Evolutionary conservation across 1,140 invertebrate genomes (phyloP), one percentile per base, ranked within the genome.

Genomic region (Macrosteles quadrilineatus): DNA sequence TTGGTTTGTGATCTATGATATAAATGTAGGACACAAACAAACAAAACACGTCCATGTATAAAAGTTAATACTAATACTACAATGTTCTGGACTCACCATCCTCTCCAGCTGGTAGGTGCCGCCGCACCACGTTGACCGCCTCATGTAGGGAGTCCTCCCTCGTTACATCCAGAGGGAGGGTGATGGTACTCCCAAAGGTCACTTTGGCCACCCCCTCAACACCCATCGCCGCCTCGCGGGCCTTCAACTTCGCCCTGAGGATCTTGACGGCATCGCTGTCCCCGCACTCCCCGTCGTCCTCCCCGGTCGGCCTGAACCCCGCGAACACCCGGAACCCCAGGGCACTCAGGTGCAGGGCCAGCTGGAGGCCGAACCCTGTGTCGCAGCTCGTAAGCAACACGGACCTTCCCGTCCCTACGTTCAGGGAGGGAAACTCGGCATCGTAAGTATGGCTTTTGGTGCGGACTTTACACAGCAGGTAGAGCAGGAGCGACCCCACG

Each of bases 51-150:
- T n/a, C n/a, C n/a, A n/a, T n/a, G n/a, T n/a, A n/a, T n/a, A n/a
- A n/a, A n/a, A n/a, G n/a, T n/a, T n/a, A n/a, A n/a, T n/a, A n/a
- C n/a, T n/a, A n/a, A n/a, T n/a, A n/a, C n/a, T n/a, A n/a, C n/a
- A n/a, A n/a, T n/a, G n/a, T n/a, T n/a, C n/a, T n/a, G 32, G 1
- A 69, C 75, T 83, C 81, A 89, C 90, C 90, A 76, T 91, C 90
- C 81, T 93, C 90, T 43, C 91, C 90, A 23, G 91, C 91, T 65
- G 91, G 91, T 70, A 93, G 80, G 82, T 92, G 90, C 40, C 90
- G 87, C 21, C 91, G 86, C 68, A 92, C 88, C 9, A 87, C 86
- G 68, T 90, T 87, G 17, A 91, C 88, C 4, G 91, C 90, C 80
- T 91, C 90, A 70, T 89, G 90, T 43, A 93, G 78, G 72, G 90